Evolutionary conservation across 2,797 vertebrate genomes (phyloP).

Genomic region (Eulemur albifrons): DNA sequence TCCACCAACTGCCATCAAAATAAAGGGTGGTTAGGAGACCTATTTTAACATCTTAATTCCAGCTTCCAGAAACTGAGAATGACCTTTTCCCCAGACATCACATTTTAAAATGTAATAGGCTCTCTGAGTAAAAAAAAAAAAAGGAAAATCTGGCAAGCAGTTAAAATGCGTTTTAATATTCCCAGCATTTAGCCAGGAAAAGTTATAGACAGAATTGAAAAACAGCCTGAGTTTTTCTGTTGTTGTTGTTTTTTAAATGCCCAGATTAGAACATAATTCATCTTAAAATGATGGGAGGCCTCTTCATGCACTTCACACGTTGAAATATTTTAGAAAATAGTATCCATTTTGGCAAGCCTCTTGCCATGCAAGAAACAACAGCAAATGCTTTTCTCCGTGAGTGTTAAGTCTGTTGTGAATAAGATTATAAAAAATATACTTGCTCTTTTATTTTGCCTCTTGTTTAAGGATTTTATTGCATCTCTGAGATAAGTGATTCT

Average conservation of each 20-base stretch:
- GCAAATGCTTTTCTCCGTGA: conserved; percentile 72
- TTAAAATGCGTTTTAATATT: conserved; percentile 69
- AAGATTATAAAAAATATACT: conserved; percentile 62
- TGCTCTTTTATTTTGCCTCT: conserved; percentile 75
- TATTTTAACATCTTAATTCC: conserved; percentile 30
- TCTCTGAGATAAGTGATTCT: conserved; percentile 53
- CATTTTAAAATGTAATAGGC: conserved; percentile 60
- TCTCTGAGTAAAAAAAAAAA: conserved; percentile 25
- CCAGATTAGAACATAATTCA: conserved; percentile 72
- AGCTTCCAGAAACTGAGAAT: conserved; percentile 37
- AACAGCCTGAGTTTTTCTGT: conserved; percentile 68
- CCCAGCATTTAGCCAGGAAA: conserved; percentile 57
- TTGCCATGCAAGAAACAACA: conserved; percentile 71
- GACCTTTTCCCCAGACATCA: conserved; percentile 36
- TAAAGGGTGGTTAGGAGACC: neutral
- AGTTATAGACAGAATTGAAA: conserved; percentile 57
- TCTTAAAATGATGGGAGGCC: conserved; percentile 70
- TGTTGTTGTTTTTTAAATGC: conserved; percentile 67
- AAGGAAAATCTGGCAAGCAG: conserved; percentile 41
- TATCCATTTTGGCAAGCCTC: conserved; percentile 74
- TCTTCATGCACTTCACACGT: conserved; percentile 69
- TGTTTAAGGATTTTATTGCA: conserved; percentile 51
- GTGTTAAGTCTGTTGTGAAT: conserved; percentile 75
- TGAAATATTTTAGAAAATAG: conserved; percentile 80
- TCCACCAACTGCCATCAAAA: neutral